Conservation (phyloP, 2,113 vertebrate species). For the Glaucomys volans region DNA sequence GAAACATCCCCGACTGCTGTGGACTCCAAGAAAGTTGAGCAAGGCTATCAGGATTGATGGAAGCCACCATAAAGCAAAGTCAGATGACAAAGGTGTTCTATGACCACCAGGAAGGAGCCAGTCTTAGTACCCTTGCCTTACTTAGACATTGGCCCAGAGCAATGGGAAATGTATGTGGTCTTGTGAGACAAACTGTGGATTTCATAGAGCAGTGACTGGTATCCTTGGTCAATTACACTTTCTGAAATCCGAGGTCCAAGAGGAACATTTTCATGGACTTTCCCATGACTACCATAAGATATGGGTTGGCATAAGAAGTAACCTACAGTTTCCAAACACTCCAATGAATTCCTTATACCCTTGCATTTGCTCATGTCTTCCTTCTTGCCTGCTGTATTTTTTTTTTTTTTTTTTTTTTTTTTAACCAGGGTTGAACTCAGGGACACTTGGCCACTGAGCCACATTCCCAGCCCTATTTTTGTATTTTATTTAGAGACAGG, state of each 20-base stretch:
- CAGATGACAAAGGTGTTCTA: background rate
- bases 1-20: background rate
- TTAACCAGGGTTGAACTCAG: too few species aligned
- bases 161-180: background rate
- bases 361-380: too few species aligned
- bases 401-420: background rate
- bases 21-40: background rate
- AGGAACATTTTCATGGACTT: background rate
- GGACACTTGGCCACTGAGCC: too few species aligned
- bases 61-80: background rate
- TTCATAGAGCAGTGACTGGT: background rate
- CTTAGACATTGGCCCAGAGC: background rate
- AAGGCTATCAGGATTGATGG: background rate
- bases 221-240: background rate
- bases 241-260: background rate
- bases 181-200: background rate
- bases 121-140: background rate
- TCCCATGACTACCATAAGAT: background rate
- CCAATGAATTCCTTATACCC: background rate
- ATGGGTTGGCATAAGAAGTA: background rate
- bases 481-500: too few species aligned
- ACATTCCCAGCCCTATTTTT: too few species aligned
- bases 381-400: background rate
- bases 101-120: background rate
- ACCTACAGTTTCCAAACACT: background rate